phyloP scores from a whole-genome alignment of 2,113 vertebrate species.

The Geococcyx californianus region DNA sequence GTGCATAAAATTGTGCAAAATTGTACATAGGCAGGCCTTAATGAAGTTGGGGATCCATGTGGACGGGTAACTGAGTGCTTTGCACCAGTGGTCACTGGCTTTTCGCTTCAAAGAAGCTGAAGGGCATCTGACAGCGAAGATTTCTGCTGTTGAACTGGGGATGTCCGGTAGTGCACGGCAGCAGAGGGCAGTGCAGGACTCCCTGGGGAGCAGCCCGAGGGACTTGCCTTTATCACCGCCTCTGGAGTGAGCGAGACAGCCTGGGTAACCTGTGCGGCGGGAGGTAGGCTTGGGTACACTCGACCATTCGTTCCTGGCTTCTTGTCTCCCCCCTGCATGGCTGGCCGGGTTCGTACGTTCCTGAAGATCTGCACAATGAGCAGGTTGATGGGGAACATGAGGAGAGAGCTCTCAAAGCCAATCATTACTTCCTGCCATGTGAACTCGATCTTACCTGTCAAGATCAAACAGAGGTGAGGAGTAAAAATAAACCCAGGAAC shows the following conservation, averaged over 20 bases:
- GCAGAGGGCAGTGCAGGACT: conserved; percentile 34
- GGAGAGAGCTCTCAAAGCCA: conserved; percentile 91
- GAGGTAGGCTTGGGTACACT: conserved; percentile 65
- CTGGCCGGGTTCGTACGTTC: conserved; percentile 74
- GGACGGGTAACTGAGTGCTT: neutral
- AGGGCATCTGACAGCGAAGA: neutral
- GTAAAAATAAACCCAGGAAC: neutral
- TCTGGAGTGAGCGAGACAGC: conserved; percentile 81
- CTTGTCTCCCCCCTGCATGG: conserved; percentile 36
- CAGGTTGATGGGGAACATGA: conserved; percentile 96
- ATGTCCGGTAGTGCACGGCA: neutral
- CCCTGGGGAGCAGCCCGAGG: neutral
- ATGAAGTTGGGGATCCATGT: neutral
- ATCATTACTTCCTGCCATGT: conserved; percentile 97
- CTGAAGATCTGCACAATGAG: conserved; percentile 95
- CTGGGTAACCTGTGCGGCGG: conserved; percentile 57
- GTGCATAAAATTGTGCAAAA: neutral
- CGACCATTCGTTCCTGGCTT: conserved; percentile 72
- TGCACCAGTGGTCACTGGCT: neutral
- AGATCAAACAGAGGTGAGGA: neutral
- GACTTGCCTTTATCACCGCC: conserved; percentile 84
- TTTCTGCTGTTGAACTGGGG: neutral
- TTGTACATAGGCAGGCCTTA: neutral
- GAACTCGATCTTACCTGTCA: conserved; percentile 89
- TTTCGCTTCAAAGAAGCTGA: neutral